phyloP scores from a whole-genome alignment of 2,113 vertebrate species.

The Podarcis cretensis region DNA sequence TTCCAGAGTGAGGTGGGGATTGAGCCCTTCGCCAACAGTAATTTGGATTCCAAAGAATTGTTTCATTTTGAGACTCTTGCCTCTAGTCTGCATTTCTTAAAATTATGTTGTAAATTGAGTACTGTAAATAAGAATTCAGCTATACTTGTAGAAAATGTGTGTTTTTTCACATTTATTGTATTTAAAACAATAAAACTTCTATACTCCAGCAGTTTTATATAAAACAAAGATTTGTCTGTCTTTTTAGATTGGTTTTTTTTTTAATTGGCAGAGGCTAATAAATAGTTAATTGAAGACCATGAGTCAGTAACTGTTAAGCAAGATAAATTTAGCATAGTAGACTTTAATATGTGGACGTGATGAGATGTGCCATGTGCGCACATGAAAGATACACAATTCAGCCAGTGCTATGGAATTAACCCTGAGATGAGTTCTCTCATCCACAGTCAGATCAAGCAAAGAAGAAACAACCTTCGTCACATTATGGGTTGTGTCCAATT shows the following conservation, averaged over 20 bases:
- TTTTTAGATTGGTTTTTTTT: too few species aligned
- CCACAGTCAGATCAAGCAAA: background rate
- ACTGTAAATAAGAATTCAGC: background rate
- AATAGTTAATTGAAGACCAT: background rate
- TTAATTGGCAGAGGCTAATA: background rate
- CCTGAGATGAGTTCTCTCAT: background rate
- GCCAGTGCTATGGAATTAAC: background rate
- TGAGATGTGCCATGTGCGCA: background rate
- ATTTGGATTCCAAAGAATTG: background rate
- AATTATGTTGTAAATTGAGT: background rate
- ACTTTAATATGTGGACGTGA: background rate
- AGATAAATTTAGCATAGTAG: background rate
- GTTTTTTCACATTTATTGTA: background rate
- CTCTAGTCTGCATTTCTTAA: background rate
- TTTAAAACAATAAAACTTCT: slow-evolving; percentile 3
- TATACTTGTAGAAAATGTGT: background rate
- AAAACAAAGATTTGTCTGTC: too few species aligned
- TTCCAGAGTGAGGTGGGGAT: slow-evolving; percentile 8
- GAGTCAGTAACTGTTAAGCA: background rate
- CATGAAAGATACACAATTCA: background rate
- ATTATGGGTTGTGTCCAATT: background rate
- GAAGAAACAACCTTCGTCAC: background rate
- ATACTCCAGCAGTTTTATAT: background rate
- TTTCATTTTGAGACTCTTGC: background rate
- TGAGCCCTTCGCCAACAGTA: background rate